These are phyloP conservation scores for Apodemia zela DNA, from an alignment of 2,888 invertebrate genomes.

Conservation along the genomic window DNA sequence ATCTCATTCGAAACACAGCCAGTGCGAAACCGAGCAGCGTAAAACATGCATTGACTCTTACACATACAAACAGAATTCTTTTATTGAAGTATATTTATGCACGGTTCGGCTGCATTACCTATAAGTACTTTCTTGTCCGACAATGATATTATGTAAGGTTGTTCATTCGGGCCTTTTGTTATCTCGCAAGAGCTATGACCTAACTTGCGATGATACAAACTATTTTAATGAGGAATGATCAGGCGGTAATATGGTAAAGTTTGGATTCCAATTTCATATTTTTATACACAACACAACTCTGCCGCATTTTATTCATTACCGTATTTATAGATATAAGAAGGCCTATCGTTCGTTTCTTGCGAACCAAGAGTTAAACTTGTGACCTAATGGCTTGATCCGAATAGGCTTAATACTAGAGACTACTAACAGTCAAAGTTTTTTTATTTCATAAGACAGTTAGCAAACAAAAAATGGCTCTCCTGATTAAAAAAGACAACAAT, in stretches of 20 bases:
- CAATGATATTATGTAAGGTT: conserved; percentile 34
- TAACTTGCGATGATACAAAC: conserved; percentile 21
- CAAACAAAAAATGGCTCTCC: too few species aligned
- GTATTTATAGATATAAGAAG: too few species aligned
- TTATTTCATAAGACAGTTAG: too few species aligned
- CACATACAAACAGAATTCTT: conserved; percentile 56
- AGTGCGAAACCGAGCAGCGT: conserved; percentile 71
- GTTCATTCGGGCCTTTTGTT: conserved; percentile 26
- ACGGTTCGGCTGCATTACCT: conserved; percentile 47
- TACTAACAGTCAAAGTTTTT: background rate
- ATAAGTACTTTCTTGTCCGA: conserved; percentile 33
- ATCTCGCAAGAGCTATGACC: conserved; percentile 22
- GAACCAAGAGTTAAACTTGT: too few species aligned
- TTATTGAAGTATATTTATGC: conserved; percentile 53
- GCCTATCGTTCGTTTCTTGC: too few species aligned
- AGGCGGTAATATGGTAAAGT: too few species aligned
- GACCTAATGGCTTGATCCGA: too few species aligned
- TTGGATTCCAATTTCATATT: too few species aligned
- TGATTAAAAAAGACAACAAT: too few species aligned
- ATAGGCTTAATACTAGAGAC: too few species aligned
- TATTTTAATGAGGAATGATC: background rate
- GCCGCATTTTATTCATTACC: too few species aligned
- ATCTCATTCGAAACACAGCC: conserved; percentile 68
- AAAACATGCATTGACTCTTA: conserved; percentile 53
- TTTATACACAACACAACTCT: too few species aligned